A percentile compares a stretch with the other conserved stretches of the same genome.
phyloP scores from a whole-genome alignment of 2,888 invertebrate genomes.

The Melanostoma mellinum region DNA sequence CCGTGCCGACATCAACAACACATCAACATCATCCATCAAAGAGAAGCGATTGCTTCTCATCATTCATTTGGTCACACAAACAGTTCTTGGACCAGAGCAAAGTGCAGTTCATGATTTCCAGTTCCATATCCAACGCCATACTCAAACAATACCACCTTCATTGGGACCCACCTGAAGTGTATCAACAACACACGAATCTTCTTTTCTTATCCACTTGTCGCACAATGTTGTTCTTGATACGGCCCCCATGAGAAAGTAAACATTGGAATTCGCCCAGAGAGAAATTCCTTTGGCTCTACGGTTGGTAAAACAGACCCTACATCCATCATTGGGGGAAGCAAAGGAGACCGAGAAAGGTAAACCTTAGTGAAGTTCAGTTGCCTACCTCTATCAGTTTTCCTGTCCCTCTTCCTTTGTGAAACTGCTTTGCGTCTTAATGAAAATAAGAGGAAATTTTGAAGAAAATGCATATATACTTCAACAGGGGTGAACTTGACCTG shows the following conservation, averaged over 20 bases:
- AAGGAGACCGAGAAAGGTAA: conserved; percentile 57
- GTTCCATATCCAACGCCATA: conserved; percentile 18
- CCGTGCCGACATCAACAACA: conserved; percentile 52
- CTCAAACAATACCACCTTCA: conserved; percentile 14
- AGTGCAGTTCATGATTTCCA: conserved; percentile 36
- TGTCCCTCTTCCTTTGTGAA: conserved; percentile 13
- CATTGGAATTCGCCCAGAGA: conserved; percentile 70
- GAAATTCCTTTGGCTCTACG: conserved; percentile 56
- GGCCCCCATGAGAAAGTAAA: conserved; percentile 73
- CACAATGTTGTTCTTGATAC: conserved; percentile 72
- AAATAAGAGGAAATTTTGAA: conserved; percentile 54
- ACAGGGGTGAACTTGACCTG: too few species aligned
- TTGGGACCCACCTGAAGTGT: conserved; percentile 67
- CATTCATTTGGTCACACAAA: conserved; percentile 66
- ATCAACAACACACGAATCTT: conserved; percentile 67
- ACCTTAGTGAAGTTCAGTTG: conserved; percentile 61
- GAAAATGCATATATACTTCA: conserved; percentile 38
- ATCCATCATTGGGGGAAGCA: conserved; percentile 59
- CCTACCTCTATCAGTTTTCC: conserved; percentile 56
- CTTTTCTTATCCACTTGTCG: conserved; percentile 73
- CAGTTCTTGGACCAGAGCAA: conserved; percentile 1
- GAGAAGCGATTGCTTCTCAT: conserved; percentile 69
- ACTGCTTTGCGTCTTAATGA: conserved; percentile 41
- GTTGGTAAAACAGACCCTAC: conserved; percentile 40
- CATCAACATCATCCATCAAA: conserved; percentile 68